Percentiles rank a stretch among this genome's conserved stretches.
Evolutionary conservation across 2,888 invertebrate species (phyloP).

Genomic region (Plebejus anna): DNA sequence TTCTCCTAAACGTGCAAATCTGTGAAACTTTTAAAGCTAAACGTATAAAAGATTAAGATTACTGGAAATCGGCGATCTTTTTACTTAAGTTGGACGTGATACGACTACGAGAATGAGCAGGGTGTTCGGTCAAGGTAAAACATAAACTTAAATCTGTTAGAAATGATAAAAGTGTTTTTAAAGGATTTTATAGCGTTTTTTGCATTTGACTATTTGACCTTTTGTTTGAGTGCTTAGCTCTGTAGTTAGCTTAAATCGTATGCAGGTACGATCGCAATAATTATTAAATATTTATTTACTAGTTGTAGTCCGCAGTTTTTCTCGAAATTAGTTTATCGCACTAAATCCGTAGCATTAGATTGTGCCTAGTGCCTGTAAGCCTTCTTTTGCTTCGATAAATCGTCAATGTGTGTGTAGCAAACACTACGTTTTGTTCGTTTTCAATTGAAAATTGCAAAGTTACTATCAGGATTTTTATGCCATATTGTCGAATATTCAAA

Average conservation of each 20-base stretch:
- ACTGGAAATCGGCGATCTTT: constrained; percentile 20
- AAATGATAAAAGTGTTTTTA: constrained; percentile 11
- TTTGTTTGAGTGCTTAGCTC: neutral
- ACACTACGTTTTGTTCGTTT: too few species aligned
- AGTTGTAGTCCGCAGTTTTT: too few species aligned
- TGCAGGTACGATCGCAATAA: neutral
- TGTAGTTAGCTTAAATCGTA: neutral
- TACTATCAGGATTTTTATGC: too few species aligned
- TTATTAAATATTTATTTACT: too few species aligned
- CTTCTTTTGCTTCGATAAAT: too few species aligned
- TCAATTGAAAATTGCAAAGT: too few species aligned
- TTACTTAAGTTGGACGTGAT: constrained; percentile 17
- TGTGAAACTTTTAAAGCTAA: constrained; percentile 19
- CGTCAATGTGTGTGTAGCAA: too few species aligned
- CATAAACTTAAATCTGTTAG: constrained; percentile 6
- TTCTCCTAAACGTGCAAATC: constrained; percentile 23
- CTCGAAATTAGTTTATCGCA: too few species aligned
- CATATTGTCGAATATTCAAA: too few species aligned
- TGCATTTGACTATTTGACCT: neutral
- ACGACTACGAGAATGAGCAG: neutral
- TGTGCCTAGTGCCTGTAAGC: too few species aligned
- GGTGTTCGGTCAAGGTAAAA: constrained; percentile 25
- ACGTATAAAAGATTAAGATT: constrained; percentile 17
- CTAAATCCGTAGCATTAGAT: too few species aligned
- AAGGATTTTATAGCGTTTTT: neutral